Conservation (phyloP, 2,888 invertebrate genomes). For the Troilus luridus region DNA sequence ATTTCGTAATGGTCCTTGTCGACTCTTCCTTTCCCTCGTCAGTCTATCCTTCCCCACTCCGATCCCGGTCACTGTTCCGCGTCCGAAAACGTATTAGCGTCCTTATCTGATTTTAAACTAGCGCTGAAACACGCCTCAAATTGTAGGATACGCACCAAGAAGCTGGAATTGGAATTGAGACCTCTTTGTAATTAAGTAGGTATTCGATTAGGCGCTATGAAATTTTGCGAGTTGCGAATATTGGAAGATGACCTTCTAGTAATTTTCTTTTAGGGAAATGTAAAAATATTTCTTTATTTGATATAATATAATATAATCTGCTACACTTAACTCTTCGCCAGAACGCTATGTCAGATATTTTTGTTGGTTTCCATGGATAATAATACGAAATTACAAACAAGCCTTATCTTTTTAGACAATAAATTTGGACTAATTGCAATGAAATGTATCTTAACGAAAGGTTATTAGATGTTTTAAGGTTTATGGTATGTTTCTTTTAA, state of each 20-base stretch:
- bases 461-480: background rate
- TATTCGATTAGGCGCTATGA: background rate
- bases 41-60: background rate
- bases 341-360: too few species aligned
- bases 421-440: too few species aligned
- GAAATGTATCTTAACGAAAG: background rate
- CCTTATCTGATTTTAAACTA: slow-evolving; percentile 14
- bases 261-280: background rate
- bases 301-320: too few species aligned
- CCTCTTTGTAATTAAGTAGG: background rate
- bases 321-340: too few species aligned
- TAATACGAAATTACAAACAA: too few species aligned
- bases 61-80: slow-evolving; percentile 14
- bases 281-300: too few species aligned
- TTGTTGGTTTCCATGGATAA: too few species aligned
- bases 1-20: slow-evolving; percentile 52
- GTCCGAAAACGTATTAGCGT: slow-evolving; percentile 11
- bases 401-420: too few species aligned
- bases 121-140: background rate
- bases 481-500: too few species aligned
- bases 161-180: background rate
- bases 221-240: background rate
- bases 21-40: slow-evolving; percentile 20
- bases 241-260: background rate
- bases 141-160: background rate